Percentiles rank a stretch among this genome's conserved stretches.
phyloP scores from a whole-genome alignment of 2,888 invertebrate species.

The Cantharis lateralis region DNA sequence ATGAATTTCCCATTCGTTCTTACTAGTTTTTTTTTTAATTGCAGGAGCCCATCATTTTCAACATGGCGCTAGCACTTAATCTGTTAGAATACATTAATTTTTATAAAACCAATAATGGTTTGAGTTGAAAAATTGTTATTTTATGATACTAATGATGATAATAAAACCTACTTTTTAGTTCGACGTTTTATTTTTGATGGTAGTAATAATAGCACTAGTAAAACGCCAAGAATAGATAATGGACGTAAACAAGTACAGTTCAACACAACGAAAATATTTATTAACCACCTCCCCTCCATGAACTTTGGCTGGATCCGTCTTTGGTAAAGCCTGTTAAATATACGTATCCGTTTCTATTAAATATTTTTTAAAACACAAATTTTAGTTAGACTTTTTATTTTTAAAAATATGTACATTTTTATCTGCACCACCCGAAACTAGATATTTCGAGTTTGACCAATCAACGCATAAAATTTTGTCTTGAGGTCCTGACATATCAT shows the following conservation, averaged over 20 bases:
- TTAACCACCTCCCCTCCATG: too few species aligned
- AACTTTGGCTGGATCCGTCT: too few species aligned
- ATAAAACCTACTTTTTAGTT: not conserved
- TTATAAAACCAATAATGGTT: not conserved
- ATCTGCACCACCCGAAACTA: slow-evolving; percentile 93
- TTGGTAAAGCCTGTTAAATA: too few species aligned
- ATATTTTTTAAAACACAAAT: too few species aligned
- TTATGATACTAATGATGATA: not conserved
- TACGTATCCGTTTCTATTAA: too few species aligned
- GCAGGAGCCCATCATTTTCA: slow-evolving; percentile 50
- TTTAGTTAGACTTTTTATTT: slow-evolving; percentile 36
- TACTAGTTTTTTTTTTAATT: slow-evolving; percentile 11
- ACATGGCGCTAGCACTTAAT: slow-evolving; percentile 50
- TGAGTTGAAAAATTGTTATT: not conserved
- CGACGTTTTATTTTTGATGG: slow-evolving; percentile 47
- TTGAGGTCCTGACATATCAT: slow-evolving; percentile 90
- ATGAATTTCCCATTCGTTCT: not conserved
- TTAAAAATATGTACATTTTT: slow-evolving; percentile 90
- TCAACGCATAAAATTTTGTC: slow-evolving; percentile 92
- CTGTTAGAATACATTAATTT: not conserved
- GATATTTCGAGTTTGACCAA: slow-evolving; percentile 86
- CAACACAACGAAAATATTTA: too few species aligned
- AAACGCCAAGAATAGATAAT: too few species aligned
- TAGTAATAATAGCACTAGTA: too few species aligned
- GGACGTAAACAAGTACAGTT: too few species aligned